Percentiles rank a stretch among this genome's conserved stretches.
Evolutionary conservation across 1,140 invertebrate genomes (phyloP).

Genomic region (Hetaerina americana): DNA sequence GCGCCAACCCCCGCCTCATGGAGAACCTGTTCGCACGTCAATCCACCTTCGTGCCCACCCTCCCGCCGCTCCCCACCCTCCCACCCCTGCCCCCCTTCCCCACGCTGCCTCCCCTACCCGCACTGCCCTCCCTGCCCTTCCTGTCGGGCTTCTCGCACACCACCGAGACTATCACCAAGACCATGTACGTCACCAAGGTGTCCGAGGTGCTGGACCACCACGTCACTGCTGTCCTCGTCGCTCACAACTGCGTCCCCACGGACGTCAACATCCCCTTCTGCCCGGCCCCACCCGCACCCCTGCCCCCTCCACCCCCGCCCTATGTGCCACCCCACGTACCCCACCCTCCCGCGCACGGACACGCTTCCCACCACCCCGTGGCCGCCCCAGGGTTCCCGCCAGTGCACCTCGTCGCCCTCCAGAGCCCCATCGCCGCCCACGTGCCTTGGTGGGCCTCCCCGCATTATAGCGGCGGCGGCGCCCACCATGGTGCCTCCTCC

Average conservation of each 20-base stretch:
- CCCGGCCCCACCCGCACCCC: background rate
- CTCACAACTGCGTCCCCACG: conserved; percentile 22
- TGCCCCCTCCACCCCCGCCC: background rate
- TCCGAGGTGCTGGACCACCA: conserved; percentile 20
- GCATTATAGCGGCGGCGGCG: too few species aligned
- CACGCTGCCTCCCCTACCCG: background rate
- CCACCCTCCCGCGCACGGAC: too few species aligned
- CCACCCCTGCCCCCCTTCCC: background rate
- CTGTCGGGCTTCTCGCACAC: background rate
- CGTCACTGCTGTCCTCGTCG: conserved; percentile 24
- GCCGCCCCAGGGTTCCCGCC: too few species aligned
- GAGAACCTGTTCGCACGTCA: background rate
- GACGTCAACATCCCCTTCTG: conserved; percentile 18
- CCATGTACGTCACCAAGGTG: conserved; percentile 23
- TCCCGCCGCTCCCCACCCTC: background rate
- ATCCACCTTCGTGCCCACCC: background rate
- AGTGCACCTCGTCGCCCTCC: too few species aligned
- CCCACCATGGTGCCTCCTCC: too few species aligned
- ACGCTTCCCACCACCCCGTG: too few species aligned
- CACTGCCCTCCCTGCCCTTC: background rate
- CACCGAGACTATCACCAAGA: conserved; percentile 11
- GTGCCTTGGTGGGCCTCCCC: too few species aligned
- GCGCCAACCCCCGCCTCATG: background rate
- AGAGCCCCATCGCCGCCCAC: too few species aligned
- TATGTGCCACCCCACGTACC: too few species aligned